Base-by-base conservation (phyloP, 37 sponge, comb jelly and placozoan species). In the Eunapius fragilis region DNA sequence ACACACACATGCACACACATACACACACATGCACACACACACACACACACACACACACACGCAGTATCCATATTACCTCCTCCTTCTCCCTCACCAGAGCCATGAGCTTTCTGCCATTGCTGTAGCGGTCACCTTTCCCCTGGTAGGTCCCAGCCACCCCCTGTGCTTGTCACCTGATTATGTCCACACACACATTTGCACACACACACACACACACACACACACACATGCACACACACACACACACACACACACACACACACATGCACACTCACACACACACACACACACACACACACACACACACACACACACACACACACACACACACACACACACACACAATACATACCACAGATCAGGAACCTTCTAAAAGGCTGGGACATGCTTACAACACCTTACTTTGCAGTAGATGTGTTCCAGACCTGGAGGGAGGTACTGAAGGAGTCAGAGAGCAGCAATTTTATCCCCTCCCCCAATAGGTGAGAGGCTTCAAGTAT, bases 121-220 rank as follows among this genome's bases (percentile, higher is more conserved):
- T 25, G 87, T 91, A 31, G 91, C 96, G 3, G 81, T 97, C 25
- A 85, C 87, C 38, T 95, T 94, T 68, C 98, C 98, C 19, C 80
- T 81, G 37, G 69, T 96, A 69, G 31, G 70, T 71, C 27, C 50
- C 45, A 82, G 22, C 74, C 80, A 86, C 84, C 74, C 24, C n/a
- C 74, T 6, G 50, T 28, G 27, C 31, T 25, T 14, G 22, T 78
- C n/a, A n/a, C n/a, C n/a, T n/a, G n/a, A n/a, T n/a, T n/a, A n/a
- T n/a, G n/a, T n/a, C n/a, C n/a, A n/a, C n/a, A n/a, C n/a, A n/a
- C n/a, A n/a, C n/a, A n/a, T n/a, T n/a, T n/a, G n/a, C n/a, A n/a
- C n/a, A n/a, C n/a, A n/a, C n/a, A n/a, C n/a, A n/a, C n/a, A n/a
- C n/a, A n/a, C n/a, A n/a, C n/a, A n/a, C n/a, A n/a, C n/a, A n/a